Base-by-base conservation (phyloP, 2,113 vertebrate species). In the Ciconia boyciana region DNA sequence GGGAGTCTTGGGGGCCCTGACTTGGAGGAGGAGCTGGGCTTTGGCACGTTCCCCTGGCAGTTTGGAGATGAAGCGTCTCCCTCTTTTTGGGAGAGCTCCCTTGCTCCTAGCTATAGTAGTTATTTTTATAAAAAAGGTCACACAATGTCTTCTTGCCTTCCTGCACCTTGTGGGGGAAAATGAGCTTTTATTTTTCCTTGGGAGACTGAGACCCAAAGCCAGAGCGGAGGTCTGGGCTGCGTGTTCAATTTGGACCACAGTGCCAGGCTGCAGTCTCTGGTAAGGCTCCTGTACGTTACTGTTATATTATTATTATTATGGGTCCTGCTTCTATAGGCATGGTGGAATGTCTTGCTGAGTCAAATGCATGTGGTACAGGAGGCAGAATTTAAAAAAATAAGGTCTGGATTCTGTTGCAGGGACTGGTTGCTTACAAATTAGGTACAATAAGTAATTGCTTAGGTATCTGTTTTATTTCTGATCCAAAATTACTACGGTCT, bases 11-110 rank as follows among this genome's bases (percentile, higher is more conserved):
- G 20, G 16, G 28, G 7, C 11, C 8, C 10, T 36, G 21, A 15
- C 52, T 36, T 52, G 48, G 24, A 64, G 52, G 34, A 69, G 55
- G 20, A 79, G 1, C 29, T 72, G 44, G 11, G n/a, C 29, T 70
- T 74, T 0, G 0, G 21, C 39, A n/a, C 0, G 0, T 83, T 69
- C 31, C 5, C 10, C 55, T 49, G 81, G 7, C 25, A 64, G 13
- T 84, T 74, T 0, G 2, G 41, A 52, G 36, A 34, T 49, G 34
- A 70, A 17, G 17, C 8, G 0, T 58, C 13, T 68, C 28, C 16
- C 32, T 86, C 52, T 44, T 58, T 89, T 55, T 5, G 20, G 31
- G 68, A 65, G 28, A 81, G 22, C 46, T 93, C 20, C 9, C 13
- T 91, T 81, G 44, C 44, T 87, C 43, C 65, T 86, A 57, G 6